Conservation (phyloP, 2,888 invertebrate species). For the Linyphia triangularis region DNA sequence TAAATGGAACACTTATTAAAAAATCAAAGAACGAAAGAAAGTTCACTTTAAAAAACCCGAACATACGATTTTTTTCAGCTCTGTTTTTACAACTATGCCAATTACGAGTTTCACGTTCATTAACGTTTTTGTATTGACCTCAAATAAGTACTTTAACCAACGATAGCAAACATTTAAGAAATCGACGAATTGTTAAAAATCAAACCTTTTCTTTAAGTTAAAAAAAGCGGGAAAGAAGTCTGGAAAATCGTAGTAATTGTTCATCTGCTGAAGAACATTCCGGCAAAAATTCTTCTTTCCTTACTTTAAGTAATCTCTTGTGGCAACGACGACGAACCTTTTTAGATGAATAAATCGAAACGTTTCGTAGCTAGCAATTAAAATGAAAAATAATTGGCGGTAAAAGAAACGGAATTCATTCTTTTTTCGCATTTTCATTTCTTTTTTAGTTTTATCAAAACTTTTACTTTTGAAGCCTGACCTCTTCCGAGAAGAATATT, state of each 20-base stretch:
- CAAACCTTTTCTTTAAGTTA: constrained; percentile 21
- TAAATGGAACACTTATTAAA: background rate
- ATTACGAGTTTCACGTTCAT: constrained; percentile 64
- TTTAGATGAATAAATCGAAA: constrained; percentile 15
- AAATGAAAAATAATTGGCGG: constrained; percentile 55
- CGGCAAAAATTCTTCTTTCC: constrained; percentile 21
- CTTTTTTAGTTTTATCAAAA: no score
- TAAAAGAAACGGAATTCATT: background rate
- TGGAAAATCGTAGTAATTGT: constrained; percentile 31
- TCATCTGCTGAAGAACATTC: constrained; percentile 16
- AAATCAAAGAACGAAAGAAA: background rate
- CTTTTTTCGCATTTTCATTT: background rate
- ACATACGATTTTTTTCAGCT: constrained; percentile 9
- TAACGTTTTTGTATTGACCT: constrained; percentile 63
- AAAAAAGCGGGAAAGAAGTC: constrained; percentile 22
- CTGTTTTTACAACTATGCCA: constrained; percentile 48
- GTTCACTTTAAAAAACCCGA: constrained; percentile 6
- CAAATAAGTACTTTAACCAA: constrained; percentile 54
- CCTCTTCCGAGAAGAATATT: constrained; percentile 14
- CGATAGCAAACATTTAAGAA: constrained; percentile 67
- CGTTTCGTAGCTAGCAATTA: constrained; percentile 51
- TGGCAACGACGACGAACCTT: constrained; percentile 45
- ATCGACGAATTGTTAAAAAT: constrained; percentile 65
- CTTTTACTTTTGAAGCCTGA: background rate
- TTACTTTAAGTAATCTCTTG: constrained; percentile 47